Evolutionary conservation across 2,113 vertebrate species (phyloP).

Genomic region (Campylomormyrus numenius): DNA sequence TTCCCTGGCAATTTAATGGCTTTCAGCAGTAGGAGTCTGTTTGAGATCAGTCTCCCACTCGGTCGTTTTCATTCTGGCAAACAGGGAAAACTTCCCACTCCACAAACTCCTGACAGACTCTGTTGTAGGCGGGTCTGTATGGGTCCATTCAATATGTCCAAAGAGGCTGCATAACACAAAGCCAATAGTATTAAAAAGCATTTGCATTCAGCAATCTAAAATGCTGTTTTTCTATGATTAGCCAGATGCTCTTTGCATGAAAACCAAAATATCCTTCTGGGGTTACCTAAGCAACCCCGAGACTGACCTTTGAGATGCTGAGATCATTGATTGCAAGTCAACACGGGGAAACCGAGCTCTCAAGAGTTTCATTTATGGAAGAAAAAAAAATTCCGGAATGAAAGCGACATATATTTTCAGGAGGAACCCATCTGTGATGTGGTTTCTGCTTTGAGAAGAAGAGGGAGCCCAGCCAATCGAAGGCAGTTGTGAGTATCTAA

Average conservation of each 20-base stretch:
- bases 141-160: conserved; percentile 5
- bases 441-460: not conserved
- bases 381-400: not conserved
- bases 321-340: not conserved
- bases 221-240: not conserved
- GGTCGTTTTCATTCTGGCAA: not conserved
- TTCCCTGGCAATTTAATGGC: not conserved
- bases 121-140: not conserved
- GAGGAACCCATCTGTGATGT: not conserved
- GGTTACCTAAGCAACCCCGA: not conserved
- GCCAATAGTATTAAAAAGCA: not conserved
- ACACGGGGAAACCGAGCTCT: not conserved
- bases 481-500: not conserved
- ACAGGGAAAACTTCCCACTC: not conserved
- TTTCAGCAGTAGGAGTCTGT: conserved; percentile 6
- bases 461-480: not conserved
- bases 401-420: not conserved
- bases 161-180: not conserved
- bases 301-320: not conserved
- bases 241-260: not conserved
- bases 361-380: not conserved
- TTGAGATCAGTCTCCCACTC: conserved; percentile 6
- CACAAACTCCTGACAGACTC: not conserved
- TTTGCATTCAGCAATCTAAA: not conserved
- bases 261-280: not conserved